Base-by-base conservation (phyloP, 2,888 invertebrate genomes). In the Latrodectus hesperus region DNA sequence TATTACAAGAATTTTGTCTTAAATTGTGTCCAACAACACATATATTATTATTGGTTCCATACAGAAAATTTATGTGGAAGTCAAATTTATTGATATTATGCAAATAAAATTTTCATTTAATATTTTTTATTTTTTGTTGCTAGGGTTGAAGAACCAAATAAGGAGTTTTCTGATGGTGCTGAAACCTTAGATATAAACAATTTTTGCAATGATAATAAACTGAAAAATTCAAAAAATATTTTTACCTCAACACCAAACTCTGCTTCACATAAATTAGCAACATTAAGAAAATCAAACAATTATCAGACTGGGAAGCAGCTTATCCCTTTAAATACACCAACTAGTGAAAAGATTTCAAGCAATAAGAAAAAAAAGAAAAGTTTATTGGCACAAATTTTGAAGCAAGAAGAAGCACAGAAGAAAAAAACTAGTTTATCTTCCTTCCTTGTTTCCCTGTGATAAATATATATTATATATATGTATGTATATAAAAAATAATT, bases 381-480 rank as follows among this genome's bases (percentile, higher is more conserved):
- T 49, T 81, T 86, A 49, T 53, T 76, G 11, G 53, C 17, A 65
- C 53, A 76, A 9, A 71, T 81, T 55, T 72, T 80, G 16, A 70
- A 76, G 52, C 53, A 86, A 86, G 76, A 80, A 72, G 74, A 76
- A 22, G 10, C 64, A 12, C 64, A 70, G 53, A 80, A 71, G 38
- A 76, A 81, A 70, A 86, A 77, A 72, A 71, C 17, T 17, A 76
- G 22, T 49, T 72, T 86, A 14, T 86, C 86, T 2, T 75, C 75
- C 12, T 86, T 86, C 72, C 81, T 86, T 22, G 52, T 76, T 51
- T 76, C 75, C n/a, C 55, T 86, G 12, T 86, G 67, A 86, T 52
- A 17, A 22, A 53, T 38, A 6, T 38, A 6, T 38, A 38, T 38
- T 52, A 17, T 14, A 53, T 38, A 6, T 4, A 38, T 38, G 2